These are phyloP conservation scores for Epinephelus fuscoguttatus DNA, from an alignment of 2,113 vertebrate genomes.

Conservation along the genomic window DNA sequence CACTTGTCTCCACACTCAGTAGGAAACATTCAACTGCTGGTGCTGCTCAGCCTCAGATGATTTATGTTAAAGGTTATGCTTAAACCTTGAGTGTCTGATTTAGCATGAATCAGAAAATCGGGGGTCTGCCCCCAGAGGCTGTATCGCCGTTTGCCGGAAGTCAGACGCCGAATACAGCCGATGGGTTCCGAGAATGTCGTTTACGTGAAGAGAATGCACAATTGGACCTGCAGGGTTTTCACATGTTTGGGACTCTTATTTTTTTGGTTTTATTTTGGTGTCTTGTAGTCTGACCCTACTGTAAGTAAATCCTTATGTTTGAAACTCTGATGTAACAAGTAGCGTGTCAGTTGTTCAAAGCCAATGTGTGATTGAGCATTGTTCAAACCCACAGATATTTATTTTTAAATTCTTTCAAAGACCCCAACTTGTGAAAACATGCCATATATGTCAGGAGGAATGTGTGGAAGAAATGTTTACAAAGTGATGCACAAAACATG, in stretches of 20 bases:
- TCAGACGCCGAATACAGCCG: too few species aligned
- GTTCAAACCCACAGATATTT: constrained; percentile 6
- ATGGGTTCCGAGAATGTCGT: not conserved
- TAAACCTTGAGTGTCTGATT: not conserved
- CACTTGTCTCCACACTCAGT: not conserved
- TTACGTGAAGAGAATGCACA: not conserved
- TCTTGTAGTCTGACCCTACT: not conserved
- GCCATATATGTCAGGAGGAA: not conserved
- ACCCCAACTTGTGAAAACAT: not conserved
- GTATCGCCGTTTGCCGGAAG: too few species aligned
- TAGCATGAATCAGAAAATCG: not conserved
- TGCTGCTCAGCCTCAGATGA: constrained; percentile 13
- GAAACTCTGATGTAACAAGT: not conserved
- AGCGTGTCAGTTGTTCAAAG: not conserved
- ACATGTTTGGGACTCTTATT: not conserved
- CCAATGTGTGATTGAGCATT: not conserved
- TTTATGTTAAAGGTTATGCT: constrained; percentile 11
- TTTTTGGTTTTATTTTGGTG: not conserved
- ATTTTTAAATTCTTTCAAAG: not conserved
- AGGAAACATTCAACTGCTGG: not conserved
- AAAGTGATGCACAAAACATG: not conserved
- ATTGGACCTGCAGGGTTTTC: not conserved
- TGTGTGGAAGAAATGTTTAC: not conserved
- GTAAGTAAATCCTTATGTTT: not conserved
- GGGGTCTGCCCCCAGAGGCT: too few species aligned